Percentiles rank a stretch among this genome's conserved stretches.
Evolutionary conservation across 2,888 invertebrate genomes (phyloP).

Genomic region (Stramonita haemastoma): DNA sequence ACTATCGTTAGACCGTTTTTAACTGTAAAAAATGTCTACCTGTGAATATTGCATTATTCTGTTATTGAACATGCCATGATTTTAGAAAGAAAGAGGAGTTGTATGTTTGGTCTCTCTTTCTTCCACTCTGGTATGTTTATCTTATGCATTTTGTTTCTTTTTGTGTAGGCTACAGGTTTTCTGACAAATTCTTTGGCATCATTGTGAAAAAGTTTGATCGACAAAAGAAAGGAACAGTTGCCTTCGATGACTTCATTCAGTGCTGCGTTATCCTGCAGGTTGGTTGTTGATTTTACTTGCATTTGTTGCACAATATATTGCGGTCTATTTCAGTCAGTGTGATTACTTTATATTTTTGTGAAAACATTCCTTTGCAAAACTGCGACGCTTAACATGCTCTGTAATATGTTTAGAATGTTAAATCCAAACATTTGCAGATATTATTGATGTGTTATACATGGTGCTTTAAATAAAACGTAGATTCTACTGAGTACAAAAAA

Average conservation of each 20-base stretch:
- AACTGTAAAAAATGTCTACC: no score
- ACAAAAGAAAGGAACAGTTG: constrained; percentile 89
- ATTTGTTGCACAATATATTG: constrained; percentile 59
- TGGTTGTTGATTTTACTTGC: constrained; percentile 71
- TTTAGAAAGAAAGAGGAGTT: no score
- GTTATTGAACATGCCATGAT: no score
- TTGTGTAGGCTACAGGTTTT: constrained; percentile 81
- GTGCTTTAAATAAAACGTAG: background rate
- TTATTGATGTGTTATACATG: background rate
- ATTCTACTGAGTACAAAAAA: no score
- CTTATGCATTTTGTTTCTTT: background rate
- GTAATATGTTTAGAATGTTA: background rate
- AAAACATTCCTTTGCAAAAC: background rate
- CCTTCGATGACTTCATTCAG: constrained; percentile 99
- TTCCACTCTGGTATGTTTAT: background rate
- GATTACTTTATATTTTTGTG: background rate
- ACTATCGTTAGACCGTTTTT: no score
- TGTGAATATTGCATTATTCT: no score
- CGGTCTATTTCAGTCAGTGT: background rate
- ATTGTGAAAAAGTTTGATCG: constrained; percentile 96
- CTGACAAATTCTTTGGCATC: constrained; percentile 87
- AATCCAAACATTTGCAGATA: background rate
- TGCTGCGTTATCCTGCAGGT: constrained; percentile 95
- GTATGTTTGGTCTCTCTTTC: no score
- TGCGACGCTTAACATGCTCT: background rate